Evolutionary conservation across 2,888 invertebrate species (phyloP).

Genomic region (Timema podura): DNA sequence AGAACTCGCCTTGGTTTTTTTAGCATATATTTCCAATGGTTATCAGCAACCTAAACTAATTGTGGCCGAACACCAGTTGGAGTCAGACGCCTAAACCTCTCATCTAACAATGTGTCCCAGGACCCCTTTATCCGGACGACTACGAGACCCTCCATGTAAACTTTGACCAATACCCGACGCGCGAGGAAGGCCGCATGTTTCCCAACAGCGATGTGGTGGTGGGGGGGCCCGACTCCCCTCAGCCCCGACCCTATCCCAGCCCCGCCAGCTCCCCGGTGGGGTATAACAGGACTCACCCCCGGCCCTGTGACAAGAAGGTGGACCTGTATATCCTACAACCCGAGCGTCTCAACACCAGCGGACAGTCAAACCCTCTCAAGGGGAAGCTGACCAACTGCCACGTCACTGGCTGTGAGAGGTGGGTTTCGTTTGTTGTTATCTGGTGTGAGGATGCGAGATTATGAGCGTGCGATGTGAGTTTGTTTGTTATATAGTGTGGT

Average conservation of each 20-base stretch:
- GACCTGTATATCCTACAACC: slow-evolving; percentile 83
- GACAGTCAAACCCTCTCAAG: slow-evolving; percentile 77
- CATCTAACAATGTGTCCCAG: slow-evolving; percentile 32
- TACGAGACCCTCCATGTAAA: slow-evolving; percentile 23
- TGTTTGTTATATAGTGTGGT: no score
- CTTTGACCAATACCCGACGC: slow-evolving; percentile 25
- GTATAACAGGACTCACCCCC: slow-evolving; percentile 39
- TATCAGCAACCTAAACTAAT: no score
- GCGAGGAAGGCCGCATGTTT: slow-evolving; percentile 21
- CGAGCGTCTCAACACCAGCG: slow-evolving; percentile 69
- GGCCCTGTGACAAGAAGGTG: slow-evolving; percentile 83
- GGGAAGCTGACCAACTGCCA: slow-evolving; percentile 87
- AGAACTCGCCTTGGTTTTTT: no score
- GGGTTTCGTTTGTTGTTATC: slow-evolving; percentile 32
- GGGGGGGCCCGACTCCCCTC: slow-evolving; percentile 1
- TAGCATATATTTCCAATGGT: no score
- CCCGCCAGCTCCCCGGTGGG: slow-evolving; percentile 19
- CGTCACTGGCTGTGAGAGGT: slow-evolving; percentile 83
- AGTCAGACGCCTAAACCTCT: no score
- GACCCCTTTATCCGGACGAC: slow-evolving; percentile 37
- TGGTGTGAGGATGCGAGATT: no score
- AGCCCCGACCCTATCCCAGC: slow-evolving; percentile 15
- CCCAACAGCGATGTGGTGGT: neutral
- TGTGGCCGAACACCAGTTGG: neutral
- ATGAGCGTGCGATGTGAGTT: no score